phyloP scores from a whole-genome alignment of 2,113 vertebrate genomes.

The Phrynocephalus versicolor region DNA sequence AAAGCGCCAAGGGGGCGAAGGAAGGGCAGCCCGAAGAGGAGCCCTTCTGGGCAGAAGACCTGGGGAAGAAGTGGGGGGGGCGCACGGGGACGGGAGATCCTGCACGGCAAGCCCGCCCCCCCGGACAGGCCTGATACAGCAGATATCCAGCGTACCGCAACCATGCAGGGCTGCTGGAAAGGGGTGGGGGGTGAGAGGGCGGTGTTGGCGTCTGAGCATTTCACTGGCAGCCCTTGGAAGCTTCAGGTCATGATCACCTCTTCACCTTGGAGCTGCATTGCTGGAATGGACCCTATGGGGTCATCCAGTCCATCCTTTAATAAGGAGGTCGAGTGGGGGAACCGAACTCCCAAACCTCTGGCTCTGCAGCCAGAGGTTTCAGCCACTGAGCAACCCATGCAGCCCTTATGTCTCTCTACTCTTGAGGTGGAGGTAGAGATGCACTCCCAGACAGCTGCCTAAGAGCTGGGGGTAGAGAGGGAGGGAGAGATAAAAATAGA shows the following conservation, averaged over 20 bases:
- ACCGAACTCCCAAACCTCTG: too few species aligned
- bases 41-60: too few species aligned
- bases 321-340: too few species aligned
- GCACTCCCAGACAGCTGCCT: background rate
- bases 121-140: background rate
- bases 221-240: background rate
- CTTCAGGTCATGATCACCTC: background rate
- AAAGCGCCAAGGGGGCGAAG: background rate
- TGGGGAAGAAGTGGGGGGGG: too few species aligned
- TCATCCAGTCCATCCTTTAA: too few species aligned
- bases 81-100: too few species aligned
- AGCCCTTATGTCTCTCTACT: background rate
- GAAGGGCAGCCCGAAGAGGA: background rate
- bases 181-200: background rate
- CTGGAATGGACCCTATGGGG: too few species aligned
- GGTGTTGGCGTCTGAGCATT: background rate
- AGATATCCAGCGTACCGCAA: background rate
- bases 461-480: background rate
- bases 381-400: too few species aligned
- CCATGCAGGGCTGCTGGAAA: background rate
- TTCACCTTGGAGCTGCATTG: too few species aligned
- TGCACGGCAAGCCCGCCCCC: too few species aligned
- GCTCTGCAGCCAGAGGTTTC: too few species aligned
- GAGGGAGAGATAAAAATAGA: too few species aligned
- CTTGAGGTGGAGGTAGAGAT: background rate